Conservation (phyloP, 2,797 vertebrate genomes). For the Phrynocephalus forsythii region DNA sequence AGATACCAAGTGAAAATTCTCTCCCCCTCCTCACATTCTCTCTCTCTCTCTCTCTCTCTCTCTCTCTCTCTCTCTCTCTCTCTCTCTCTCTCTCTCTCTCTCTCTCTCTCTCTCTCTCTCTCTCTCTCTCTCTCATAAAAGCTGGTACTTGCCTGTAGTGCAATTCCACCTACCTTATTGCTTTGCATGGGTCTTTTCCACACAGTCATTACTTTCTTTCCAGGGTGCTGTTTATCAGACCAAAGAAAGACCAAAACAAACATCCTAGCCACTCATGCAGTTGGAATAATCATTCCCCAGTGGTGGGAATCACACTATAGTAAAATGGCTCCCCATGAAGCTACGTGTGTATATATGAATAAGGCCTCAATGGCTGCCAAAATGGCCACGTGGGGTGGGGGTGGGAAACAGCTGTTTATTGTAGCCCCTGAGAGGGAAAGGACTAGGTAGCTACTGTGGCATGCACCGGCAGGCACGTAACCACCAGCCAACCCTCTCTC, state of each 20-base stretch:
- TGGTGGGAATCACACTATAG: background rate
- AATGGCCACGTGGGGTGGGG: too few species aligned
- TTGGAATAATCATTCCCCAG: background rate
- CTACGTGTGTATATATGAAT: background rate
- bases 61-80: background rate
- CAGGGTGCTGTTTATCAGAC: background rate
- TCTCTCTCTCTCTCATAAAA: background rate
- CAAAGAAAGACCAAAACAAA: background rate
- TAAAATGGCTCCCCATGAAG: background rate
- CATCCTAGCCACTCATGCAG: background rate
- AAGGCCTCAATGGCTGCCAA: too few species aligned
- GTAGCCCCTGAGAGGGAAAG: too few species aligned
- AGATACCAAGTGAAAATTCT: background rate
- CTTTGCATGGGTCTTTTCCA: background rate
- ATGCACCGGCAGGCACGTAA: too few species aligned
- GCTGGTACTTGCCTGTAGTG: background rate
- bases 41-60: background rate
- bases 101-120: background rate
- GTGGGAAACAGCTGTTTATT: too few species aligned
- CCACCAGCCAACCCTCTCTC: too few species aligned
- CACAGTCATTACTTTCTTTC: background rate
- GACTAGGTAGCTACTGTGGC: too few species aligned
- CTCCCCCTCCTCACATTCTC: background rate
- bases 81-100: background rate
- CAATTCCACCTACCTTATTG: background rate